A percentile compares a stretch with the other conserved stretches of the same genome.
These are phyloP conservation scores for Deilephila elpenor DNA, from an alignment of 2,888 invertebrate species.

Conservation along the genomic window DNA sequence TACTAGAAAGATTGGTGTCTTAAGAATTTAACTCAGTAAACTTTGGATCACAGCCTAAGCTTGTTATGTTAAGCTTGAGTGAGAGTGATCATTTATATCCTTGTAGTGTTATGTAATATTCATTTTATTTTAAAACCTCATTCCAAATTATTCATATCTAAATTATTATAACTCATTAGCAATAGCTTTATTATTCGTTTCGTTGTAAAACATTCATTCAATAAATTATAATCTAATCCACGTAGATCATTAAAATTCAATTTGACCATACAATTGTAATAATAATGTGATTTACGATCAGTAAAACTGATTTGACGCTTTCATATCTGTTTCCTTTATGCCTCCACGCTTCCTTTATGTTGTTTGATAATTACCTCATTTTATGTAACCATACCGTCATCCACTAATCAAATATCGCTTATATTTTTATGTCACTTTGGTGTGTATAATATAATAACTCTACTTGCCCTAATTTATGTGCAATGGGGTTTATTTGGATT, in stretches of 20 bases:
- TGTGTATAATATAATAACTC: too few relatives aligned
- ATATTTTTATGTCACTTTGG: not conserved
- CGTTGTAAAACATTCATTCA: not conserved
- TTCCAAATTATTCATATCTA: too few relatives aligned
- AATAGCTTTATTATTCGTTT: not conserved
- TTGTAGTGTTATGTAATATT: too few relatives aligned
- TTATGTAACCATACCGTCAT: not conserved
- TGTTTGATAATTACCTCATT: conserved; percentile 5
- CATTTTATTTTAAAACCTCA: too few relatives aligned
- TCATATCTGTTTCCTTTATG: conserved; percentile 6
- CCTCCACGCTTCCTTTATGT: conserved; percentile 1
- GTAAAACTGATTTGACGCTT: not conserved
- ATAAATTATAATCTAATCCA: not conserved
- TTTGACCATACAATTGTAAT: not conserved
- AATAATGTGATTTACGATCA: conserved; percentile 1
- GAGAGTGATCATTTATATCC: too few relatives aligned
- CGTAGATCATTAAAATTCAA: conserved; percentile 1
- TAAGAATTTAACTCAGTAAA: too few relatives aligned
- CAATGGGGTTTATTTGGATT: too few relatives aligned
- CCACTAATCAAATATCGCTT: not conserved
- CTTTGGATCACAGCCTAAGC: too few relatives aligned
- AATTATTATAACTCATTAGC: not conserved
- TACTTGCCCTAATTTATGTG: too few relatives aligned
- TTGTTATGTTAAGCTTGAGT: too few relatives aligned
- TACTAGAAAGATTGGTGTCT: too few relatives aligned